Base-by-base conservation (phyloP, 2,113 vertebrate species). In the Xenopus borealis region DNA sequence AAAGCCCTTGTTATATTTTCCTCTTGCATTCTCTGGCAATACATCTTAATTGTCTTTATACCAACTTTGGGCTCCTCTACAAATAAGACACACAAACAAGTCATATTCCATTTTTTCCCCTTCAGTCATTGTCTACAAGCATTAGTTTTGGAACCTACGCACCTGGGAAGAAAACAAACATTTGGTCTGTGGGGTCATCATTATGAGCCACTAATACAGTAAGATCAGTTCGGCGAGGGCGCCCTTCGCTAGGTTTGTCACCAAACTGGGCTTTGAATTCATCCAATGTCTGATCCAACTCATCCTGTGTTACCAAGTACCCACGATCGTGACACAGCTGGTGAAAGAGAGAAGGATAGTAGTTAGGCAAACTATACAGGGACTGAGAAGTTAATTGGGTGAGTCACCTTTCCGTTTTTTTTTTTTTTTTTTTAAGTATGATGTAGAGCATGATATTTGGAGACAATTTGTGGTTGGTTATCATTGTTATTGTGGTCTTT, bases 91-190 rank as follows among this genome's bases (percentile, higher is more conserved):
- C 0, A 9, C 19, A n/a, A 12, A 53, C 4, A 61, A 10, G 14
- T 16, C 10, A 23, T 20, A 23, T 10, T 27, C 10, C 17, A 18
- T 55, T 55, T 55, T 7, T n/a, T 3, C 23, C 23, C 23, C 23
- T 27, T 27, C 23, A 27, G 23, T 27, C 23, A 27, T 27, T 1
- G 23, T 27, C 23, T 27, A 27, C 23, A 27, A 27, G 23, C n/a
- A n/a, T n/a, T n/a, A n/a, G 23, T 18, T 19, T 19, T 58, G 7
- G 14, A 1, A 50, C 47, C 11, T 1, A 20, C 88, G 77, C 85
- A 97, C 97, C 97, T 0, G 97, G 96, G 79, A 99, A 99, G 84
- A 99, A 99, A 20, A 99, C 94, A n/a, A 98, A 98, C 97, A 99
- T 98, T 89, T 99, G 97, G 78, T 99, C 97, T 0, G 97, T 98